Evolutionary conservation across 53 echinoderm and acorn worm species (phyloP).

Genomic region (Actinopyga echinites): DNA sequence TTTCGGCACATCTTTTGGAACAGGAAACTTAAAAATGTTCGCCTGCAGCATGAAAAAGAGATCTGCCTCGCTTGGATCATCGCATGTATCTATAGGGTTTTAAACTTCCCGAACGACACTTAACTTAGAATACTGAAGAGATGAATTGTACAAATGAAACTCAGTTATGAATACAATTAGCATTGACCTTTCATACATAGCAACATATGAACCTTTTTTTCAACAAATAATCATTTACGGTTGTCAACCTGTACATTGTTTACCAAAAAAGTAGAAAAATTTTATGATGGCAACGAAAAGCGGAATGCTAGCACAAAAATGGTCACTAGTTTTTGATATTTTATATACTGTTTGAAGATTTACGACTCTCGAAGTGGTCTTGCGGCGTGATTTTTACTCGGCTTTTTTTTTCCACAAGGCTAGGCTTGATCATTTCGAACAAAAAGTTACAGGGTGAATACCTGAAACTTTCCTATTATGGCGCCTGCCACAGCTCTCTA

Average conservation of each 20-base stretch:
- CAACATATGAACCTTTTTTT: conserved; percentile 33
- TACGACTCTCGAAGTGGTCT: conserved; percentile 2
- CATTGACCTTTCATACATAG: conserved; percentile 47
- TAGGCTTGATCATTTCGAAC: too few relatives aligned
- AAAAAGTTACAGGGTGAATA: too few relatives aligned
- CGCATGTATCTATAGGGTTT: conserved; percentile 1
- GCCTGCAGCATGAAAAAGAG: background rate
- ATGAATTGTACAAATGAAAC: conserved; percentile 36
- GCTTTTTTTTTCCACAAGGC: too few relatives aligned
- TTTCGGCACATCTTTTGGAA: background rate
- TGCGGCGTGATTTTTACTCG: background rate
- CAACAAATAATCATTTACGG: conserved; percentile 15
- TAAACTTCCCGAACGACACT: conserved; percentile 20
- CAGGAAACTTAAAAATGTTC: background rate
- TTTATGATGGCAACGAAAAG: conserved; percentile 48
- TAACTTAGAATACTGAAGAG: conserved; percentile 50
- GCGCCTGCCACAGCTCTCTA: too few relatives aligned
- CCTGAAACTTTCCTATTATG: too few relatives aligned
- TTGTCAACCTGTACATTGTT: conserved; percentile 33
- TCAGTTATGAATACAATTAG: conserved; percentile 41
- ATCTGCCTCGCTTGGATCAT: conserved; percentile 6
- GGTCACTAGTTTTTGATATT: conserved; percentile 37
- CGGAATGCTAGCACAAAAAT: conserved; percentile 55
- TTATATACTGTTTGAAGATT: conserved; percentile 36
- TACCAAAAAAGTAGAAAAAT: conserved; percentile 38